Percentiles rank a stretch among this genome's conserved stretches.
phyloP scores from a whole-genome alignment of 2,888 invertebrate genomes.

The Leucozona laternaria region DNA sequence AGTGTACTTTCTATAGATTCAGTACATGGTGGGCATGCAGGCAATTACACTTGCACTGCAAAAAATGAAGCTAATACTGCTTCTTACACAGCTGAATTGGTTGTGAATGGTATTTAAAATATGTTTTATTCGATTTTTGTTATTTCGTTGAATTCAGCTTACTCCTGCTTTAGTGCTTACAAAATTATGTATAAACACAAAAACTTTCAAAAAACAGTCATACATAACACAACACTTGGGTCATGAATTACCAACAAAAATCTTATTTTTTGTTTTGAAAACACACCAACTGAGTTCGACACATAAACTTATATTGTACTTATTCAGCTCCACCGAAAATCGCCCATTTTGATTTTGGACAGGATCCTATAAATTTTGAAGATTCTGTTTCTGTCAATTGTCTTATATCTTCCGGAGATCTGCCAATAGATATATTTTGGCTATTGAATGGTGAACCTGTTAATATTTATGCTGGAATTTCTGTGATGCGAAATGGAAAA shows the following conservation, averaged over 20 bases:
- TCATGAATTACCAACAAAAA: not conserved
- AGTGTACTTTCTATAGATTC: constrained; percentile 87
- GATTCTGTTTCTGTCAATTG: constrained; percentile 89
- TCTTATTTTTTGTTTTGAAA: not conserved
- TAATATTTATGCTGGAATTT: constrained; percentile 79
- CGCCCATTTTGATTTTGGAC: constrained; percentile 90
- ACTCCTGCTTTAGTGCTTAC: constrained; percentile 48
- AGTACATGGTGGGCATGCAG: constrained; percentile 87
- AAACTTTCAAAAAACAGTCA: constrained; percentile 5
- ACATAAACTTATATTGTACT: not conserved
- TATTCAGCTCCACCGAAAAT: constrained; percentile 90
- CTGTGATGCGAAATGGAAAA: constrained; percentile 83
- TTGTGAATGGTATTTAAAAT: constrained; percentile 87
- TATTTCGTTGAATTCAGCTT: constrained; percentile 51
- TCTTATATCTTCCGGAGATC: constrained; percentile 88
- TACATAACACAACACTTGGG: constrained; percentile 24
- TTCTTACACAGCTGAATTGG: constrained; percentile 88
- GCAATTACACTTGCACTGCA: constrained; percentile 90
- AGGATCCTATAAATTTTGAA: constrained; percentile 88
- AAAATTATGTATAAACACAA: constrained; percentile 36
- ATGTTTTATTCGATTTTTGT: constrained; percentile 36
- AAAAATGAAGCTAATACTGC: constrained; percentile 88
- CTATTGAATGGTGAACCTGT: constrained; percentile 82
- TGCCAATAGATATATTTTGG: constrained; percentile 89
- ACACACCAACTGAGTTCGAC: not conserved